These are phyloP conservation scores for Rosalia funebris DNA, from an alignment of 2,888 invertebrate genomes.

Conservation along the genomic window DNA sequence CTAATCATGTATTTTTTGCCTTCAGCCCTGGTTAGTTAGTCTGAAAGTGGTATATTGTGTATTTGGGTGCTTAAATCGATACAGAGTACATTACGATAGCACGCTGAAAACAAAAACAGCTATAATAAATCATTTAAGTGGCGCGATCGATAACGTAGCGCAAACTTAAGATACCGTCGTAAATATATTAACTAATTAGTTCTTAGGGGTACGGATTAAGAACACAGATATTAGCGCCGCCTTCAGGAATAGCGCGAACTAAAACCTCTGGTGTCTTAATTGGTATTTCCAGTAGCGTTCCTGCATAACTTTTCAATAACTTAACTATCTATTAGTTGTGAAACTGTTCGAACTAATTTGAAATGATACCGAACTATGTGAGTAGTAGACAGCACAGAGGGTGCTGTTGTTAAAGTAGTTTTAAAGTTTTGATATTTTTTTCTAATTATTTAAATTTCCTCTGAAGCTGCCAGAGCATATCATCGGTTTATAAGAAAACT, in stretches of 20 bases:
- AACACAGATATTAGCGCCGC: slow-evolving; percentile 35
- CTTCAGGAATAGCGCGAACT: slow-evolving; percentile 30
- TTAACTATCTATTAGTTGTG: slow-evolving; percentile 17
- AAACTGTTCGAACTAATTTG: too few species aligned
- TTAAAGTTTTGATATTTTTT: too few species aligned
- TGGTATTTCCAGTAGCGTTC: slow-evolving; percentile 34
- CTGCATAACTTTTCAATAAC: slow-evolving; percentile 33
- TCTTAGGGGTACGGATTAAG: slow-evolving; percentile 37
- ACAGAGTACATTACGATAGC: slow-evolving; percentile 29
- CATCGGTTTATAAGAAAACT: too few species aligned
- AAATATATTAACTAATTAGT: slow-evolving; percentile 41
- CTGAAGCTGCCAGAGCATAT: too few species aligned
- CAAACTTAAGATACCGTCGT: slow-evolving; percentile 37
- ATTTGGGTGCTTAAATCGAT: slow-evolving; percentile 21
- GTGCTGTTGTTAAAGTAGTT: too few species aligned
- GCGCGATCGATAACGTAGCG: slow-evolving; percentile 33
- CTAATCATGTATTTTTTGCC: neutral
- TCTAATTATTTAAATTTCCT: too few species aligned
- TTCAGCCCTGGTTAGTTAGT: neutral
- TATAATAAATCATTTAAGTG: slow-evolving; percentile 41
- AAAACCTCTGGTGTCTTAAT: slow-evolving; percentile 36
- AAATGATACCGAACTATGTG: too few species aligned
- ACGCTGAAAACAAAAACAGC: slow-evolving; percentile 35
- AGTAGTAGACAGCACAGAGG: too few species aligned
- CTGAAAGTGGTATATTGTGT: slow-evolving; percentile 17